These are phyloP conservation scores for Amiota mariae DNA, from an alignment of 2,888 invertebrate species.

Conservation along the genomic window DNA sequence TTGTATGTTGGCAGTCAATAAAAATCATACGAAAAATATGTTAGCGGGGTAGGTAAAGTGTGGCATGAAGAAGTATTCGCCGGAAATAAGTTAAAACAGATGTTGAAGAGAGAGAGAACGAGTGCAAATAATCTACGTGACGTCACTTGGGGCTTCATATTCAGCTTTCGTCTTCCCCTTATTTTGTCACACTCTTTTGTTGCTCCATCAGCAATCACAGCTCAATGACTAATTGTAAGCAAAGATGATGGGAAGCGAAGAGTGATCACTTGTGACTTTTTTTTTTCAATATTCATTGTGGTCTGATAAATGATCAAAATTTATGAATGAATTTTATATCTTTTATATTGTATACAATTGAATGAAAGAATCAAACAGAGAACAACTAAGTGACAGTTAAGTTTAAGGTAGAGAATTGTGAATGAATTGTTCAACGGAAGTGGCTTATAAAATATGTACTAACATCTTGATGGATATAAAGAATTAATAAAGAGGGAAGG, in stretches of 20 bases:
- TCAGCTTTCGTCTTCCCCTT: too few species aligned
- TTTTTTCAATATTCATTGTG: conserved; percentile 6
- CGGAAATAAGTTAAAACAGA: neutral
- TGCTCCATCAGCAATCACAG: too few species aligned
- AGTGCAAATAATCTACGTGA: conserved; percentile 47
- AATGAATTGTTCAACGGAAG: too few species aligned
- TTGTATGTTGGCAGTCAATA: conserved; percentile 44
- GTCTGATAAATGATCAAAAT: conserved; percentile 54
- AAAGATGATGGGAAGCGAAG: neutral
- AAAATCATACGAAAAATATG: conserved; percentile 32
- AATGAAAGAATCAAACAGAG: neutral
- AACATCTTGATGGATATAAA: too few species aligned
- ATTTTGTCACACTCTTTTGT: too few species aligned
- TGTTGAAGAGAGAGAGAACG: too few species aligned
- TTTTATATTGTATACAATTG: neutral
- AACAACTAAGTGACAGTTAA: neutral
- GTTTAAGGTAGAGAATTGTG: too few species aligned
- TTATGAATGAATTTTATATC: conserved; percentile 64
- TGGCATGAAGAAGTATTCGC: too few species aligned
- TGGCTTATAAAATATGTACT: too few species aligned
- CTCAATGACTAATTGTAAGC: conserved; percentile 30
- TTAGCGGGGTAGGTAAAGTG: too few species aligned
- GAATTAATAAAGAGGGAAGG: too few species aligned
- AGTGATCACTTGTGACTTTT: conserved; percentile 16
- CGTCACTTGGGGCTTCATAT: conserved; percentile 47